Percentiles rank a stretch among this genome's conserved stretches.
These are phyloP conservation scores for Athrips mouffetella DNA, from an alignment of 2,888 invertebrate genomes.

Conservation along the genomic window DNA sequence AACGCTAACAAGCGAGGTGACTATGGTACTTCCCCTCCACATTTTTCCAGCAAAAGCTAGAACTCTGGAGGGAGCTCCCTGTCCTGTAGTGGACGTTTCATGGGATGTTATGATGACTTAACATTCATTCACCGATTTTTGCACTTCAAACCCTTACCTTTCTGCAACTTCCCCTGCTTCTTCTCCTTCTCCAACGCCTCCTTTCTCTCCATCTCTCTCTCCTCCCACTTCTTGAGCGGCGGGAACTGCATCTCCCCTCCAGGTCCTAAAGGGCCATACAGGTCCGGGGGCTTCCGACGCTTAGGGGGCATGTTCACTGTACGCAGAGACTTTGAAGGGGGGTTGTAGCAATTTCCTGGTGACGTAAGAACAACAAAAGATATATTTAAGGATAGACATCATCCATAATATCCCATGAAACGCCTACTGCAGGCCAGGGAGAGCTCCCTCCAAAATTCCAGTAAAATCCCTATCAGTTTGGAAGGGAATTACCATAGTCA, in stretches of 20 bases:
- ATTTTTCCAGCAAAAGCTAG: no score
- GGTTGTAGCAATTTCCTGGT: slow-evolving; percentile 63
- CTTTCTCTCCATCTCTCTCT: slow-evolving; percentile 60
- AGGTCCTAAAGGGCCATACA: slow-evolving; percentile 62
- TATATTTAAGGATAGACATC: no score
- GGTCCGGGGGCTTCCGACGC: slow-evolving; percentile 41
- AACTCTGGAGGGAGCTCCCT: no score
- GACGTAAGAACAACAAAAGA: not conserved
- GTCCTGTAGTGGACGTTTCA: no score
- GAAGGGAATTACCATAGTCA: no score
- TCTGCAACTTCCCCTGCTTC: slow-evolving; percentile 49
- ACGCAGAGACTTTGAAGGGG: slow-evolving; percentile 49
- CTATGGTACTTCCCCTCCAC: no score
- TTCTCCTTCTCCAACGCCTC: slow-evolving; percentile 49
- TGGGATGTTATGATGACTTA: no score
- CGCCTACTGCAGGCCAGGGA: no score
- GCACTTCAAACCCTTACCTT: slow-evolving; percentile 43
- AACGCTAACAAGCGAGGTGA: not conserved
- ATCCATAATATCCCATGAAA: no score
- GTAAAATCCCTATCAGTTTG: no score
- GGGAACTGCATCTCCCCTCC: slow-evolving; percentile 79
- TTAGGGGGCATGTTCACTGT: slow-evolving; percentile 62
- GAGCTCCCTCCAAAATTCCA: no score
- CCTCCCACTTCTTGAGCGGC: slow-evolving; percentile 63
- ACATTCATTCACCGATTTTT: no score